Conservation (phyloP, 2,797 vertebrate genomes). For the Serranus cabrilla region DNA sequence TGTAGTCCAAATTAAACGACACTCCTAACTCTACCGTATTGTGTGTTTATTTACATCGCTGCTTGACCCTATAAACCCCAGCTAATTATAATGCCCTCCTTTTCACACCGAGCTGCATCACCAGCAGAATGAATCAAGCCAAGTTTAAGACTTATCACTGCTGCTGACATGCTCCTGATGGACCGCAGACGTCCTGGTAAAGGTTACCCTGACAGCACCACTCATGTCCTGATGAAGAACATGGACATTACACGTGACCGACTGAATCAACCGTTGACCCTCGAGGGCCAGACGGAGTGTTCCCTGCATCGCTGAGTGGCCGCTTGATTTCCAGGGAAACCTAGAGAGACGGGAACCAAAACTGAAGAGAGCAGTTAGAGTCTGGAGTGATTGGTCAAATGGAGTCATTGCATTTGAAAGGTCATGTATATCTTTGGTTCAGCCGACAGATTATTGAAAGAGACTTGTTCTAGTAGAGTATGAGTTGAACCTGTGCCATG, state of each 20-base stretch:
- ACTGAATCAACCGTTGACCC: conserved; percentile 8
- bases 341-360: conserved; percentile 2
- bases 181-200: conserved; percentile 65
- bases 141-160: conserved; percentile 62
- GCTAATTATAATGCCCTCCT: conserved; percentile 1
- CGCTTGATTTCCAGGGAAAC: conserved; percentile 72
- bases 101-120: conserved; percentile 2
- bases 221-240: conserved; percentile 50
- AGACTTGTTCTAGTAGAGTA: background rate
- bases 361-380: conserved; percentile 1
- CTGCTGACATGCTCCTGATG: conserved; percentile 69
- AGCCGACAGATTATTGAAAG: background rate
- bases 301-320: conserved; percentile 39
- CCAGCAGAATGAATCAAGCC: conserved; percentile 16
- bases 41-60: too few relatives aligned
- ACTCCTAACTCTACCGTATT: too few relatives aligned
- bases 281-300: conserved; percentile 13
- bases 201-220: conserved; percentile 70
- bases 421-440: background rate
- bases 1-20: too few relatives aligned
- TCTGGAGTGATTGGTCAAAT: background rate
- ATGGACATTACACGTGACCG: conserved; percentile 27
- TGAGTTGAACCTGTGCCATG: background rate
- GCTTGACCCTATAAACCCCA: background rate
- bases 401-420: conserved; percentile 6